Percentiles rank a stretch among this genome's conserved stretches.
phyloP scores from a whole-genome alignment of 1,140 invertebrate species.

The Drosophila pachea region DNA sequence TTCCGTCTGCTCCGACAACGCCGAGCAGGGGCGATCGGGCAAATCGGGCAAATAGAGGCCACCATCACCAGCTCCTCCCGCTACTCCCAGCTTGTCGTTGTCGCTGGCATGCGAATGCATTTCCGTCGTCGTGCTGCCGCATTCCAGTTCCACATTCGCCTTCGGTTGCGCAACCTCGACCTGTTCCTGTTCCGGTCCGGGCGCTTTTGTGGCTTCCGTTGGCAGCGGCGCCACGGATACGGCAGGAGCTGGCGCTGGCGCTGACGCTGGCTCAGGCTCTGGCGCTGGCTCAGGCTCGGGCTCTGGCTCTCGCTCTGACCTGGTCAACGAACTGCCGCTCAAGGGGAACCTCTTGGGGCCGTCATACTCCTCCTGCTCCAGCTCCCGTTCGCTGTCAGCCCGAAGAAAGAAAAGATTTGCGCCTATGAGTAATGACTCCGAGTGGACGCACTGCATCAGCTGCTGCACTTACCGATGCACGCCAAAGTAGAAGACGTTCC shows the following conservation, averaged over 20 bases:
- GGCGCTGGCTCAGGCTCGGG: conserved; percentile 22
- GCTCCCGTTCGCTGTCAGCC: conserved; percentile 49
- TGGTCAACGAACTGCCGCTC: conserved; percentile 46
- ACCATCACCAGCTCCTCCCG: neutral
- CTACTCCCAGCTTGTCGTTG: conserved; percentile 12
- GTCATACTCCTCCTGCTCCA: conserved; percentile 37
- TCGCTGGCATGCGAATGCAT: conserved; percentile 57
- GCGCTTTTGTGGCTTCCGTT: conserved; percentile 70
- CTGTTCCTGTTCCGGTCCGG: conserved; percentile 51
- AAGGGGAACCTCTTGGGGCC: conserved; percentile 46
- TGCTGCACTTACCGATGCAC: conserved; percentile 79
- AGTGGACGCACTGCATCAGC: neutral
- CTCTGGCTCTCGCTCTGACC: neutral
- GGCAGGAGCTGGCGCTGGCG: conserved; percentile 28
- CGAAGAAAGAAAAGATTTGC: conserved; percentile 10
- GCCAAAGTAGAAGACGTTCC: conserved; percentile 87
- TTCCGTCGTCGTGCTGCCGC: conserved; percentile 59
- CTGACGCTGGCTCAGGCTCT: conserved; percentile 24
- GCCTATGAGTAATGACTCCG: conserved; percentile 40
- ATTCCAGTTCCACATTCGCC: conserved; percentile 38
- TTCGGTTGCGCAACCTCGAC: conserved; percentile 14
- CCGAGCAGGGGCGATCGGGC: conserved; percentile 72
- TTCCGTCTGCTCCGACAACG: conserved; percentile 67
- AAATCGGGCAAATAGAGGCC: conserved; percentile 61
- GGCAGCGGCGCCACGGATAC: conserved; percentile 21